Base-by-base conservation (phyloP, 2,888 invertebrate species). In the Dysmachus trigonus region DNA sequence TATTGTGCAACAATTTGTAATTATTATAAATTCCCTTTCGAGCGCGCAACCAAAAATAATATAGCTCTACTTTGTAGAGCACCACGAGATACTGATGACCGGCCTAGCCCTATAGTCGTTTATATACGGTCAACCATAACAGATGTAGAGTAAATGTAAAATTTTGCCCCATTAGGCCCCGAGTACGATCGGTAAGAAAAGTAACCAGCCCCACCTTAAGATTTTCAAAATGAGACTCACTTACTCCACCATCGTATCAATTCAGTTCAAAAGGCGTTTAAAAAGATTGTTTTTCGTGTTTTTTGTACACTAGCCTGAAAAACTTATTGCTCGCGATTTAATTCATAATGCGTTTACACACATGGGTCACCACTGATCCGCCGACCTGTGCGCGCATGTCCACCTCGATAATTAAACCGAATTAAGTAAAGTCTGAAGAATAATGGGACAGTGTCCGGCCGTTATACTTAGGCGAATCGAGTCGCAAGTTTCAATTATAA, bases 31-130 rank as follows among this genome's bases (percentile, higher is more conserved):
- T 33, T 71, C 62, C 35, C 71, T 82, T 82, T 53, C 71, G 82
- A 53, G 82, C 53, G 82, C 53, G 82, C 53, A 33, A 82, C 22
- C 13, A 62, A 82, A 62, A 82, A 82, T 62, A n/a, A 35, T 85
- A 87, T 87, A 87, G 90, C 90, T 91, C 91, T 90, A 90, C 90
- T 89, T 90, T 90, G 90, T 92, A 90, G 92, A 92, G 92, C 91
- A 92, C 91, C 92, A 90, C 91, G 91, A 91, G 90, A 90, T 90
- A 92, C 92, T 92, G 92, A 90, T 92, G 91, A 90, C 91, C 91
- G 91, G 91, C 91, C 90, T 90, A 90, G 90, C 92, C 92, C 92
- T 92, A 92, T 91, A 90, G 90, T 90, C 91, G 91, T 90, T 92
- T 92, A 91, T 92, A 92, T 92, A 92, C 92, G 92, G 92, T 91